Conservation (phyloP, 2,888 invertebrate species). For the Chironomus riparius region DNA sequence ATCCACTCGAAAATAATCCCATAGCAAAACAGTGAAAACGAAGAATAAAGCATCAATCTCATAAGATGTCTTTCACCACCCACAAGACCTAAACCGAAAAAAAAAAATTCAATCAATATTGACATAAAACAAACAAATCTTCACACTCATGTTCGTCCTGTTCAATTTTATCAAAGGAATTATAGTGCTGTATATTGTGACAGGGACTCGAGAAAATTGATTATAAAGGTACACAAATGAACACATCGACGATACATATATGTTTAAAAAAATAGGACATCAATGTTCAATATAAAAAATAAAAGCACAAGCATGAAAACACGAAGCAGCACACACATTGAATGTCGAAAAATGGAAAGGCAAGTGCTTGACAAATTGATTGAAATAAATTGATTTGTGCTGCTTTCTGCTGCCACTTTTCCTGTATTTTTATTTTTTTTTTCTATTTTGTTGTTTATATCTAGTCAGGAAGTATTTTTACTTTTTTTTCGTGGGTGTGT, state of each 20-base stretch:
- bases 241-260: not conserved
- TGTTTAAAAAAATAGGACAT: not conserved
- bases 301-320: slow-evolving; percentile 6
- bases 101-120: slow-evolving; percentile 22
- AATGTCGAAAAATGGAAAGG: not conserved
- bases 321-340: not conserved
- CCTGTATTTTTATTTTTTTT: not conserved
- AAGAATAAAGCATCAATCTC: not conserved
- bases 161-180: no score
- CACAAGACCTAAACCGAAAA: not conserved
- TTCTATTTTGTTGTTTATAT: no score
- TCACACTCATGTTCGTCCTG: no score
- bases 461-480: no score
- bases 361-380: slow-evolving; percentile 27
- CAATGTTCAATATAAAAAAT: slow-evolving; percentile 1
- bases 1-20: no score
- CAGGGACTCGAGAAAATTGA: slow-evolving; percentile 19
- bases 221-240: slow-evolving; percentile 17
- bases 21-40: not conserved
- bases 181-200: not conserved
- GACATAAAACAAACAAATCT: slow-evolving; percentile 20
- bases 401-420: not conserved
- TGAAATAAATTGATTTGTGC: slow-evolving; percentile 27
- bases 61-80: not conserved
- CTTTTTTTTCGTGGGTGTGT: no score